phyloP scores from a whole-genome alignment of 2,888 invertebrate species.

The Diaperis boleti region DNA sequence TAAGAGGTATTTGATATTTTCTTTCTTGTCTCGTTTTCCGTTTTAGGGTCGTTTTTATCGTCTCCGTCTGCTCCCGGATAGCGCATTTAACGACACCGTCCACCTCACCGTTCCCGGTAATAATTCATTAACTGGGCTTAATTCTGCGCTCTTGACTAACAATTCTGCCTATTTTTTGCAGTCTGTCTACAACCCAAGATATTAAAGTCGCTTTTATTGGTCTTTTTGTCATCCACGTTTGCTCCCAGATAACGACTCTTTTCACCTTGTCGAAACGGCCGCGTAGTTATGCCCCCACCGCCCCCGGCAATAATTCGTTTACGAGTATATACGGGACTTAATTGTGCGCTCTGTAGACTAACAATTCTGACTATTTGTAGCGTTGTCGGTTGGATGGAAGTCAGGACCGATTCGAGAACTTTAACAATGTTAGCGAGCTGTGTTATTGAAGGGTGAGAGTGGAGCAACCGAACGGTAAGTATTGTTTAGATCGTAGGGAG shows the following conservation, averaged over 20 bases:
- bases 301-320: conserved; percentile 28
- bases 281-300: not conserved
- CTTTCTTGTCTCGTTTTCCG: no score
- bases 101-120: no score
- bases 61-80: no score
- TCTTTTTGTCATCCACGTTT: not conserved
- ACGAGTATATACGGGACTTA: conserved; percentile 22
- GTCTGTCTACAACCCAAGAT: no score
- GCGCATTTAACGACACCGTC: no score
- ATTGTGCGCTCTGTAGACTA: conserved; percentile 33
- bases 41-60: no score
- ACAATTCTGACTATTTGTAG: conserved; percentile 41
- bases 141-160: no score
- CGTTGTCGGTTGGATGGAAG: conserved; percentile 25
- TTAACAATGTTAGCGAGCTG: conserved; percentile 31
- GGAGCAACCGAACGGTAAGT: conserved; percentile 8
- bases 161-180: no score
- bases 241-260: not conserved
- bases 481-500: conserved; percentile 34
- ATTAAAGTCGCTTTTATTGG: not conserved
- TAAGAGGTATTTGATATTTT: no score
- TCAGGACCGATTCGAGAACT: conserved; percentile 23
- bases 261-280: conserved; percentile 10
- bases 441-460: conserved; percentile 30
- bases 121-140: no score